Base-by-base conservation (phyloP, 2,797 vertebrate species). In the Schizopygopsis pylzovi region DNA sequence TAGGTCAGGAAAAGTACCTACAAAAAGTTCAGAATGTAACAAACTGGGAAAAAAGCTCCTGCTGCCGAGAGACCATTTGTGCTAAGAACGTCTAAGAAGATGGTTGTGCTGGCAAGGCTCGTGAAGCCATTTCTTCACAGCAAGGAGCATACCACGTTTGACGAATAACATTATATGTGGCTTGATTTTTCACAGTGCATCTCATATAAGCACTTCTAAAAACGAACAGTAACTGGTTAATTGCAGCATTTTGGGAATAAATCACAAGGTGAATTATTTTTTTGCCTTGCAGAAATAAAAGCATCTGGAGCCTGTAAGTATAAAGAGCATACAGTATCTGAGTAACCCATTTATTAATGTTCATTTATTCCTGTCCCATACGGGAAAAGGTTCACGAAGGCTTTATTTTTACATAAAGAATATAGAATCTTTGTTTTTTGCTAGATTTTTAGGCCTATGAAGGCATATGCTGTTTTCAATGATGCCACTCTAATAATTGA, bases 1-100 rank as follows among this genome's bases (percentile, higher is more conserved):
- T 72, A 56, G 86, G 71, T 47, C 49, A 71, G 10, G 39, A 61
- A 52, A 87, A 68, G 6, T 61, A 47, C 67, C 68, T 59, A 33
- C 54, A 81, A 72, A 76, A 72, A 63, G n/a, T 73, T 79, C 37
- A 8, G 20, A 63, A 52, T 65, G 39, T 52, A 65, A 25, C 59
- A 13, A 39, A 70, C 4, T 7, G 4, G 13, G 41, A 6, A 82
- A 39, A 49, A 72, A 73, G 25, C 18, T 56, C 22, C 45, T 33
- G 81, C 7, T n/a, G 68, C n/a, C 33, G 4, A 72, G 28, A 49
- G 41, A 39, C 28, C 28, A 75, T 67, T 80, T 75, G 20, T 47
- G 73, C 72, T 77, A 67, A 73, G 52, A 65, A 25, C 25, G 18
- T 75, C 28, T 72, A 52, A 37, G 33, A 20, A 4, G 6, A 81